These are phyloP conservation scores for Sisyra terminalis DNA, from an alignment of 2,888 invertebrate genomes.

Conservation along the genomic window DNA sequence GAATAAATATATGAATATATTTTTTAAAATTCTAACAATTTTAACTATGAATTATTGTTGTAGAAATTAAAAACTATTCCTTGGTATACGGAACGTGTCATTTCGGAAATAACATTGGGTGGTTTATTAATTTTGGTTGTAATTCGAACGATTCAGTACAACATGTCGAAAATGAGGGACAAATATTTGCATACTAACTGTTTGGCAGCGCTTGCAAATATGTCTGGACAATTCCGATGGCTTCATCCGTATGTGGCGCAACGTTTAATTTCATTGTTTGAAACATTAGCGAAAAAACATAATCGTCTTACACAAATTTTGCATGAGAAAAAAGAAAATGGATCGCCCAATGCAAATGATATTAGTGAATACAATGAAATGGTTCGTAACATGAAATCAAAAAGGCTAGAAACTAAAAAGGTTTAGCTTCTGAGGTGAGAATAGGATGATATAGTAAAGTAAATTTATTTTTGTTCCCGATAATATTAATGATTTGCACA, in stretches of 20 bases:
- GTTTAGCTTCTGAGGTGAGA: no score
- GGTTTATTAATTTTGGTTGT: conserved; percentile 88
- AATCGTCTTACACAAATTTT: conserved; percentile 40
- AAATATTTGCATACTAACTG: conserved; percentile 98
- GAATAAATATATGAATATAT: conserved; percentile 21
- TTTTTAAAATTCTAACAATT: not conserved
- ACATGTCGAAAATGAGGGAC: conserved; percentile 90
- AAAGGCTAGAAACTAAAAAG: not conserved
- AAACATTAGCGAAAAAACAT: conserved; percentile 80
- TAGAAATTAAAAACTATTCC: conserved; percentile 74
- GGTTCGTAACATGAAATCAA: not conserved
- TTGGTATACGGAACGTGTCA: conserved; percentile 87
- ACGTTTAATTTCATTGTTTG: conserved; percentile 78
- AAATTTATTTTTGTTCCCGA: conserved; percentile 6
- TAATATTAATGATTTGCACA: no score
- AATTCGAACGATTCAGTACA: conserved; percentile 93
- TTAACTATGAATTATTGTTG: conserved; percentile 15
- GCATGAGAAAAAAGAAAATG: conserved; percentile 1
- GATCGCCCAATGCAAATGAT: conserved; percentile 10
- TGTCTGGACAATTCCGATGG: conserved; percentile 86
- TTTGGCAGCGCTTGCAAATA: conserved; percentile 93
- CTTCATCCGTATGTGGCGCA: conserved; percentile 95
- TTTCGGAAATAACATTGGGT: conserved; percentile 86
- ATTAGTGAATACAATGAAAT: not conserved
- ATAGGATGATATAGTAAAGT: no score